Percentiles rank a stretch among this genome's conserved stretches.
Conservation (phyloP, 2,797 vertebrate species). For the Perodicticus potto region DNA sequence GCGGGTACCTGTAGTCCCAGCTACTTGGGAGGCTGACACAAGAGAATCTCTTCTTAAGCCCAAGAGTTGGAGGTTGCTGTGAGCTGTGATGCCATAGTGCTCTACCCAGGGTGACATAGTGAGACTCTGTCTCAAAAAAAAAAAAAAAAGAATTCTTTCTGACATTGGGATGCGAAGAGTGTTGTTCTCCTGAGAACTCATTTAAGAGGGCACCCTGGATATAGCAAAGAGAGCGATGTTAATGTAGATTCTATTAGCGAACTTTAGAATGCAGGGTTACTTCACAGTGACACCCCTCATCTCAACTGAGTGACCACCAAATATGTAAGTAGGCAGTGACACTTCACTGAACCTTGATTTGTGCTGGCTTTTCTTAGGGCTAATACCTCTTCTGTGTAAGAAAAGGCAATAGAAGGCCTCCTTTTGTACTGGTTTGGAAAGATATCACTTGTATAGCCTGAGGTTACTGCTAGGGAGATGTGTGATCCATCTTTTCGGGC, state of each 20-base stretch:
- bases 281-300: neutral
- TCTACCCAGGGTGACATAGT: no score
- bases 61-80: no score
- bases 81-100: no score
- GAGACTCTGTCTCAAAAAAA: no score
- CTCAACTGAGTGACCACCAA: neutral
- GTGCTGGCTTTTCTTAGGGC: neutral
- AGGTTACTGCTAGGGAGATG: neutral
- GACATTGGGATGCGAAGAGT: neutral
- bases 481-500: conserved; percentile 15
- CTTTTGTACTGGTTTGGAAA: neutral
- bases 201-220: neutral
- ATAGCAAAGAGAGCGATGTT: neutral
- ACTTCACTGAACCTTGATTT: neutral
- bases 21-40: no score
- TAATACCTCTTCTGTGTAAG: neutral
- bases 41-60: no score
- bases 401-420: neutral
- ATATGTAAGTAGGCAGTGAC: neutral
- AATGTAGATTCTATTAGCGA: neutral
- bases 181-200: neutral
- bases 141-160: conserved; percentile 39
- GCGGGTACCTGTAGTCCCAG: no score
- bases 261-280: neutral
- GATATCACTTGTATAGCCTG: neutral